Percentiles rank a stretch among this genome's conserved stretches.
These are phyloP conservation scores for Bubo blakistoni DNA, from an alignment of 2,113 vertebrate genomes.

Conservation along the genomic window DNA sequence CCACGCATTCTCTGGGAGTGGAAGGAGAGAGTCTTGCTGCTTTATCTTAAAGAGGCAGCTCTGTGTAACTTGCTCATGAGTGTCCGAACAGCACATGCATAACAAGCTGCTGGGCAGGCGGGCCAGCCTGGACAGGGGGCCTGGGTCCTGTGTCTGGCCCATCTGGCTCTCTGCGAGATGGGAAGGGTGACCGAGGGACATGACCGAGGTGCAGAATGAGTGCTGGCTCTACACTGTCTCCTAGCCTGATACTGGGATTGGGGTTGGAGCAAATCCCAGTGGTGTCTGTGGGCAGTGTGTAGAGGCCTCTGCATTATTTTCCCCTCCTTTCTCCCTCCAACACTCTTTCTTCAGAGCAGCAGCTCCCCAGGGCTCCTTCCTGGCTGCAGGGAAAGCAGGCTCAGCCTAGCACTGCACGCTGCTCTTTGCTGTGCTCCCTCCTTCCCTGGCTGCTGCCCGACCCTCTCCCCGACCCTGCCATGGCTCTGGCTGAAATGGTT, in stretches of 20 bases:
- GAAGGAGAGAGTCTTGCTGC: not conserved
- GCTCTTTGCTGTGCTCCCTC: not conserved
- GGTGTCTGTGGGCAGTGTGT: not conserved
- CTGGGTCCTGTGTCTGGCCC: not conserved
- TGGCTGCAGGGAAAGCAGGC: not conserved
- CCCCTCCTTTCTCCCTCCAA: not conserved
- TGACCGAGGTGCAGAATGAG: not conserved
- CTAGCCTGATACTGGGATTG: not conserved
- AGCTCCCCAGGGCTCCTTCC: not conserved
- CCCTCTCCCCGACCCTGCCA: not conserved
- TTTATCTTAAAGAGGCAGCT: not conserved
- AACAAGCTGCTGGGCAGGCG: not conserved
- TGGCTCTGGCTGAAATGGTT: not conserved
- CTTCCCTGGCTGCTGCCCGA: not conserved
- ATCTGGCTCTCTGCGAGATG: not conserved
- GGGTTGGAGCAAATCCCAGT: not conserved
- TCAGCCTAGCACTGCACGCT: not conserved
- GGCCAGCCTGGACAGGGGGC: not conserved
- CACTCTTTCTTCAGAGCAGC: not conserved
- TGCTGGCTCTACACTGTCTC: not conserved
- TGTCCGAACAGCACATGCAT: not conserved
- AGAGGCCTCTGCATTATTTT: slow-evolving; percentile 14
- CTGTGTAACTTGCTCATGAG: not conserved
- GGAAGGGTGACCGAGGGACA: not conserved
- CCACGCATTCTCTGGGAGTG: not conserved